Evolutionary conservation across 2,113 vertebrate species (phyloP).

Genomic region (Haemorhous mexicanus): DNA sequence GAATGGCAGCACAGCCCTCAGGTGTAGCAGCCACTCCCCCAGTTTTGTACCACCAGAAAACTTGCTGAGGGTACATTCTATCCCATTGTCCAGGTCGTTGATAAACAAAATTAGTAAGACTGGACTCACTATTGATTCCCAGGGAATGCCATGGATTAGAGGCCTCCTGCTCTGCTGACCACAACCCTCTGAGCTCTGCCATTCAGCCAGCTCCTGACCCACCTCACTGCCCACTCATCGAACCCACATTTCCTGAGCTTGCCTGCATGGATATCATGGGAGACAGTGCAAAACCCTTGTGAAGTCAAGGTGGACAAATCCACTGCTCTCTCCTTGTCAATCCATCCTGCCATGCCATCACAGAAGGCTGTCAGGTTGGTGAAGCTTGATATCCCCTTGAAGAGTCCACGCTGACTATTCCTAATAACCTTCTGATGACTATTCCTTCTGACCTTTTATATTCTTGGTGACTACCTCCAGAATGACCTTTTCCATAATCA

Average conservation of each 20-base stretch:
- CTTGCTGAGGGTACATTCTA: not conserved
- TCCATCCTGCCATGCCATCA: not conserved
- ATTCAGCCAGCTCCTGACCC: not conserved
- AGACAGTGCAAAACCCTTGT: not conserved
- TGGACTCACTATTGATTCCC: not conserved
- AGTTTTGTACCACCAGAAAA: not conserved
- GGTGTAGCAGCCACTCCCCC: not conserved
- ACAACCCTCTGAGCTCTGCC: not conserved
- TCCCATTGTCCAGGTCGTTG: accelerated
- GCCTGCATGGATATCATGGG: not conserved
- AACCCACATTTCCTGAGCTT: not conserved
- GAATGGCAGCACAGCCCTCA: not conserved
- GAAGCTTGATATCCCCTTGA: not conserved
- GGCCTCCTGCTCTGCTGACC: not conserved
- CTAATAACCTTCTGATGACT: not conserved
- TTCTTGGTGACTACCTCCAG: not conserved
- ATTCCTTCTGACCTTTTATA: not conserved
- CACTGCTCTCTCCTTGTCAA: accelerated
- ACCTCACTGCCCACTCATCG: no score
- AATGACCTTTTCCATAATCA: not conserved
- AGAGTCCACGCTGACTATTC: not conserved
- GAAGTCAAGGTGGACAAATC: not conserved
- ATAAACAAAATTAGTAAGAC: not conserved
- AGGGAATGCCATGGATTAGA: not conserved
- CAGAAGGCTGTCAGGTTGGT: not conserved